phyloP scores from a whole-genome alignment of 2,888 invertebrate genomes.

The Parascotia fuliginaria region DNA sequence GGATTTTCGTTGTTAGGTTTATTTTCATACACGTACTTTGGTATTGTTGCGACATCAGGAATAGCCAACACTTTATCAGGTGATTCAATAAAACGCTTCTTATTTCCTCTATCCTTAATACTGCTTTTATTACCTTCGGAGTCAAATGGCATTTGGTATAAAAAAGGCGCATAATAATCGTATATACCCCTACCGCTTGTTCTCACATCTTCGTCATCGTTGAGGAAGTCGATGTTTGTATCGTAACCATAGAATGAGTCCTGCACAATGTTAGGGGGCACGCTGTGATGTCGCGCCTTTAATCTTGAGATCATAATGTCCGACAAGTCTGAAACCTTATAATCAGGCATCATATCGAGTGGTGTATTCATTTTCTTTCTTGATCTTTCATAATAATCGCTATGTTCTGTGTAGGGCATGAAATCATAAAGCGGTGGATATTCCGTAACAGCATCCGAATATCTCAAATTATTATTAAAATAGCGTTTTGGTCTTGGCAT shows the following conservation, averaged over 20 bases:
- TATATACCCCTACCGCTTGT: conserved; percentile 58
- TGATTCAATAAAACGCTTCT: conserved; percentile 62
- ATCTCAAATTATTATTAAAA: neutral
- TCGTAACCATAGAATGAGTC: conserved; percentile 41
- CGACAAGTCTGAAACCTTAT: conserved; percentile 43
- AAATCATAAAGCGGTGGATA: too few relatives aligned
- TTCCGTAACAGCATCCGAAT: neutral
- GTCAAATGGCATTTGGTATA: conserved; percentile 63
- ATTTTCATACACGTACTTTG: conserved; percentile 25
- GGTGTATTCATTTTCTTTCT: conserved; percentile 46
- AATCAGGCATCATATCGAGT: conserved; percentile 38
- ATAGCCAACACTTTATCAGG: too few relatives aligned
- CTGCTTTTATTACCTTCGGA: conserved; percentile 58
- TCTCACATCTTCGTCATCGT: conserved; percentile 69
- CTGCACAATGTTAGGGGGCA: conserved; percentile 32
- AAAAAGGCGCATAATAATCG: conserved; percentile 63
- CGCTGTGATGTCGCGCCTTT: conserved; percentile 55
- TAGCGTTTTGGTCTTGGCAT: neutral
- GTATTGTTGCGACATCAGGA: too few relatives aligned
- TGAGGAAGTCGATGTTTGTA: conserved; percentile 45
- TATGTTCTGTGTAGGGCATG: neutral
- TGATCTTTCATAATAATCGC: conserved; percentile 41
- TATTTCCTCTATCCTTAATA: conserved; percentile 63
- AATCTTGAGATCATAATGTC: conserved; percentile 54
- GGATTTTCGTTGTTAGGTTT: conserved; percentile 60